Percentiles rank a stretch among this genome's conserved stretches.
Evolutionary conservation across 2,888 invertebrate genomes (phyloP).

Genomic region (Drosophila falleni): DNA sequence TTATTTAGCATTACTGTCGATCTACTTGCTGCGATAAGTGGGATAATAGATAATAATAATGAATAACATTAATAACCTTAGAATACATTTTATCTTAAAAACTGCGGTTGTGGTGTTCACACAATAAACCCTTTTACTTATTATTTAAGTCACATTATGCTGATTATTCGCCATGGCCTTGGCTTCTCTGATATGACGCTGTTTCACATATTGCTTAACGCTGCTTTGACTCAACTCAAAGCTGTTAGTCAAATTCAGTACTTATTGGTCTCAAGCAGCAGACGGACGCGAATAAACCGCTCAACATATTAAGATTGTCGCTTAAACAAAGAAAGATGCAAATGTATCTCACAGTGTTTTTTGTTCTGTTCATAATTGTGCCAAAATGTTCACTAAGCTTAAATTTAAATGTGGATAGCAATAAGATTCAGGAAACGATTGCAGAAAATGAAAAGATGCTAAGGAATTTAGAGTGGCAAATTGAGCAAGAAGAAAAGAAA

Average conservation of each 20-base stretch:
- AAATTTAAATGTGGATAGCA: background rate
- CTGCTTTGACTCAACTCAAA: background rate
- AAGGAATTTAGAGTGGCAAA: background rate
- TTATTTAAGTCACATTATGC: no score
- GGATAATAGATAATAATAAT: no score
- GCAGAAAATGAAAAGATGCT: background rate
- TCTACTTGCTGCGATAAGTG: no score
- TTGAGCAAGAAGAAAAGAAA: background rate
- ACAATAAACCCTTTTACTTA: no score
- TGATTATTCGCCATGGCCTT: background rate
- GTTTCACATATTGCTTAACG: background rate
- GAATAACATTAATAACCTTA: no score
- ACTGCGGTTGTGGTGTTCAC: no score
- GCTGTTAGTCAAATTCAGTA: background rate
- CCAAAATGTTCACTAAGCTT: background rate
- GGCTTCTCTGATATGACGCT: background rate
- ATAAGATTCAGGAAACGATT: background rate
- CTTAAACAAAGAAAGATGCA: constrained; percentile 8
- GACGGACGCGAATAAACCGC: background rate
- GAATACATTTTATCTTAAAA: no score
- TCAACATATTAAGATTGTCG: background rate
- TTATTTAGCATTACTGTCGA: no score
- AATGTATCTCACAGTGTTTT: constrained; percentile 1
- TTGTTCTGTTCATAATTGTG: background rate
- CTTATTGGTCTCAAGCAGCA: background rate